Percentiles rank a stretch among this genome's conserved stretches.
phyloP scores from a whole-genome alignment of 2,113 vertebrate genomes.

The Amphilophus citrinellus region DNA sequence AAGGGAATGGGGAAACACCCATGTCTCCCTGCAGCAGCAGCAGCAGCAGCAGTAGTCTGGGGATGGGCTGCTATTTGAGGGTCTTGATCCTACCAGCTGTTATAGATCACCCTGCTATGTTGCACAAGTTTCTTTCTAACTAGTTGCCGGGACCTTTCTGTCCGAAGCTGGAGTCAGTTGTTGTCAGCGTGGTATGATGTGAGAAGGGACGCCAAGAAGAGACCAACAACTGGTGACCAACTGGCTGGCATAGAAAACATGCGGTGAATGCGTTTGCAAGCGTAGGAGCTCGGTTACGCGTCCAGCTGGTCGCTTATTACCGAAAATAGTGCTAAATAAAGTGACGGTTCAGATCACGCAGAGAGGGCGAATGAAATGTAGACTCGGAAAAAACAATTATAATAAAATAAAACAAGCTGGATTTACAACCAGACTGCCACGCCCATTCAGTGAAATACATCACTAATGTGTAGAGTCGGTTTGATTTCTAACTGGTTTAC shows the following conservation, averaged over 20 bases:
- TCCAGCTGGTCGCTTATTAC: conserved; percentile 42
- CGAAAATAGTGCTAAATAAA: conserved; percentile 27
- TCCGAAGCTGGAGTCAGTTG: conserved; percentile 78
- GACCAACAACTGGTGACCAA: conserved; percentile 77
- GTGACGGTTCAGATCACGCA: neutral
- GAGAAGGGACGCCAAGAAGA: conserved; percentile 59
- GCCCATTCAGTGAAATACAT: conserved; percentile 74
- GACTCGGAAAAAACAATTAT: conserved; percentile 9
- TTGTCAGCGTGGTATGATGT: conserved; percentile 72
- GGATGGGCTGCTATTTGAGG: conserved; percentile 83
- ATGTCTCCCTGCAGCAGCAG: conserved; percentile 61
- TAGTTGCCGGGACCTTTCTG: conserved; percentile 86
- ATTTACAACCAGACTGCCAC: conserved; percentile 66
- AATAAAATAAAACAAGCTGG: conserved; percentile 33
- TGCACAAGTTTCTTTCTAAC: conserved; percentile 79
- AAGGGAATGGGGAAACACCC: conserved; percentile 74
- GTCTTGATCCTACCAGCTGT: conserved; percentile 90
- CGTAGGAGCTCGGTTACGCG: conserved; percentile 43
- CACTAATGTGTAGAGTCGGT: conserved; percentile 30
- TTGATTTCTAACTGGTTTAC: conserved; percentile 50
- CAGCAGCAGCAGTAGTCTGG: conserved; percentile 56
- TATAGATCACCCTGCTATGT: conserved; percentile 73
- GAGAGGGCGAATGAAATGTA: neutral
- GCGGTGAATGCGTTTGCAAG: conserved; percentile 68
- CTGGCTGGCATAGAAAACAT: conserved; percentile 72